Conservation (phyloP, 2,888 invertebrate genomes). For the Limnephilus rhombicus region DNA sequence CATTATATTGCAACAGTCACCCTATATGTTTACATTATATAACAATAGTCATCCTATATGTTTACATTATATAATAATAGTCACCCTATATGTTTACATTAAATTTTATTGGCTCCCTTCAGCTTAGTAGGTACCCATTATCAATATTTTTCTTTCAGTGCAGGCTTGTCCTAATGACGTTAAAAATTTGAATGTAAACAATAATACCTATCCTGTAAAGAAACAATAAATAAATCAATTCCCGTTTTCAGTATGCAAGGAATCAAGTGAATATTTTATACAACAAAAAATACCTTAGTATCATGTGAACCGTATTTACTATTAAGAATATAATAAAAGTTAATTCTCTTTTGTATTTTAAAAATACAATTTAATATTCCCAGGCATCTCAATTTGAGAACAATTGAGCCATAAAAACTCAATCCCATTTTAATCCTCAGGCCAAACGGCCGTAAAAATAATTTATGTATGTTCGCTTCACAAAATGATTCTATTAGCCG, state of each 20-base stretch:
- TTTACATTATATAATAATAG: too few species aligned
- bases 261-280: neutral
- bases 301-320: neutral
- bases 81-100: too few species aligned
- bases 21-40: too few species aligned
- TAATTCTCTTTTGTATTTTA: constrained; percentile 1
- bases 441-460: constrained; percentile 12
- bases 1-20: too few species aligned
- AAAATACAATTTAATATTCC: constrained; percentile 7
- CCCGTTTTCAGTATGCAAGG: neutral
- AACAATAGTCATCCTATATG: too few species aligned
- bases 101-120: too few species aligned
- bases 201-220: too few species aligned
- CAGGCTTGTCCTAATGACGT: too few species aligned
- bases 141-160: too few species aligned
- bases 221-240: too few species aligned
- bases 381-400: constrained; percentile 21
- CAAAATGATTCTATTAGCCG: constrained; percentile 41
- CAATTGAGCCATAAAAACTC: constrained; percentile 36
- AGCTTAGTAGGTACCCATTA: too few species aligned
- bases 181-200: too few species aligned
- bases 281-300: neutral
- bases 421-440: constrained; percentile 26
- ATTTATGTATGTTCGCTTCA: neutral
- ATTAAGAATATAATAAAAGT: neutral